Evolutionary conservation across 2,888 invertebrate species (phyloP), one percentile per base, ranked within the genome.

Genomic region (Trichogramma dendrolimi): DNA sequence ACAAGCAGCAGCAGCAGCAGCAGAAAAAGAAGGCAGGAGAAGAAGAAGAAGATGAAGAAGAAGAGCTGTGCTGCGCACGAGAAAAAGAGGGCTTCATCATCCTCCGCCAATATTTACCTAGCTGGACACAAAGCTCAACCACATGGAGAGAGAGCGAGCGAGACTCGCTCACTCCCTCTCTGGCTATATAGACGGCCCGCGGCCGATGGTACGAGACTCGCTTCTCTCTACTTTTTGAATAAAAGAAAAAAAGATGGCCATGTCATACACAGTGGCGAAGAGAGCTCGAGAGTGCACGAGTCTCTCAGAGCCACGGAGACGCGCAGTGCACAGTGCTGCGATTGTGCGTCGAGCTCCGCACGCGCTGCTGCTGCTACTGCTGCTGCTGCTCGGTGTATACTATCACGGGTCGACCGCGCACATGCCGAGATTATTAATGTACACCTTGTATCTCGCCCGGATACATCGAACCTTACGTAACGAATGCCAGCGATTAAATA

Each of bases 91-190:
- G 67, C 65, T 73, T 77, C 77, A 77, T 77, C 76, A 77, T 75
- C 72, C 75, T 75, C 74, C 69, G 73, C 77, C 70, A 77, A 77
- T 77, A 77, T 77, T 77, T 77, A 71, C 77, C 66, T 40, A 66
- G 64, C 61, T 62, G 64, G 67, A 67, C 70, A 76, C 75, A 77
- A 77, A 76, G 71, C 61, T 64, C 10, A 50, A 44, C 60, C 27
- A 27, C 27, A 27, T 27, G 60, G 43, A 59, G 10, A 59, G 10
- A 46, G 46, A 40, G 44, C 39, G 10, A 11, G 8, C 4, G 8
- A 27, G 7, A 10, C 38, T 52, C 8, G 7, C 11, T 8, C 39
- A 4, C 40, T 52, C 11, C 7, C 52, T 14, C 52, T 52, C 53
- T 54, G 27, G 27, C 27, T 27, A 27, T 27, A 27, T 27, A 27